These are phyloP conservation scores for Lipotes vexillifer DNA, from an alignment of 2,113 vertebrate species.

Conservation along the genomic window DNA sequence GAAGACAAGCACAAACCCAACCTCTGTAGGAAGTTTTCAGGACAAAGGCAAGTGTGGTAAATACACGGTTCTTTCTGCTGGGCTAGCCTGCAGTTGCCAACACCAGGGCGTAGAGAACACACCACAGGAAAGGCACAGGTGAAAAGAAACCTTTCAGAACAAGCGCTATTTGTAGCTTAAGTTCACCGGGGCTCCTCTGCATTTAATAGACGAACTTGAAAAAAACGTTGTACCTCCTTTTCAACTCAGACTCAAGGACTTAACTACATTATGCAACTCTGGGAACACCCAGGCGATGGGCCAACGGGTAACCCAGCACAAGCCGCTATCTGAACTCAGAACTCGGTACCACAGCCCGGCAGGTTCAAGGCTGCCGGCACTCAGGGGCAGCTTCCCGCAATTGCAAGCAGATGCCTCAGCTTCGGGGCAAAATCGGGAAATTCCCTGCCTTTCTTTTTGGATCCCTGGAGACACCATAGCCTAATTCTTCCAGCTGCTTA, in stretches of 20 bases:
- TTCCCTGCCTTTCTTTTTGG: background rate
- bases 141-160: background rate
- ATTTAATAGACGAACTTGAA: background rate
- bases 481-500: background rate
- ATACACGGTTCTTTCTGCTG: background rate
- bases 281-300: background rate
- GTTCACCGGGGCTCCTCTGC: background rate
- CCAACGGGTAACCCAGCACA: background rate
- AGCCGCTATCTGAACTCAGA: background rate
- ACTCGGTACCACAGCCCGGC: background rate
- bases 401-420: background rate
- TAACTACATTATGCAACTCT: background rate
- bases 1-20: background rate
- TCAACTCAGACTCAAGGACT: background rate
- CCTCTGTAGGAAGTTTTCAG: background rate
- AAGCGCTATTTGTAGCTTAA: background rate
- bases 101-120: background rate
- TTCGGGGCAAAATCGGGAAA: background rate
- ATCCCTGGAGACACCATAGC: background rate
- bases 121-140: background rate
- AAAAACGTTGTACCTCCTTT: background rate
- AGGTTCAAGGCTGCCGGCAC: fast-evolving
- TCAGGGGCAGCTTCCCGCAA: background rate
- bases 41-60: background rate
- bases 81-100: background rate